These are phyloP conservation scores for Muntiacus reevesi DNA, from an alignment of 2,113 vertebrate genomes.

Conservation along the genomic window DNA sequence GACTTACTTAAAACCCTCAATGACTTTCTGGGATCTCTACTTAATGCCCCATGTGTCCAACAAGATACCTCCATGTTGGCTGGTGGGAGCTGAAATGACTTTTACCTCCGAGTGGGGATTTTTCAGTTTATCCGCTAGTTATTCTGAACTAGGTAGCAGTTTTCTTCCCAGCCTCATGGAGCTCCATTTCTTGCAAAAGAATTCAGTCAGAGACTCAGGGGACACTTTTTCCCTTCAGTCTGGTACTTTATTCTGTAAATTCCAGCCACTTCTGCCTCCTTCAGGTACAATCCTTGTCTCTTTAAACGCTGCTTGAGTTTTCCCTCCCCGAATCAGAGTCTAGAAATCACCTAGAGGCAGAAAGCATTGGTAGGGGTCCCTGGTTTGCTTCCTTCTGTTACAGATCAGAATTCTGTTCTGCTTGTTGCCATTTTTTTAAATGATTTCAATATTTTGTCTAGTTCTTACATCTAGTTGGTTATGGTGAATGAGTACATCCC, in stretches of 20 bases:
- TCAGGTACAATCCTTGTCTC: fast-evolving
- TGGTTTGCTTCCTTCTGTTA: neutral
- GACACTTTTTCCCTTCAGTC: neutral
- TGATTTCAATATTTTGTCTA: neutral
- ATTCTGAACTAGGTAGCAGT: neutral
- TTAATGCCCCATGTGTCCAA: neutral
- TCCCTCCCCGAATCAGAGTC: neutral
- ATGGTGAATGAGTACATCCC: neutral
- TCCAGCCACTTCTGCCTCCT: too few species aligned
- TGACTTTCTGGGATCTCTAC: neutral
- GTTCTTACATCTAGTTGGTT: neutral
- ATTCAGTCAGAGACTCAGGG: neutral
- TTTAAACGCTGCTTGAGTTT: neutral
- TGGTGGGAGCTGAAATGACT: neutral
- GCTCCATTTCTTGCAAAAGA: neutral
- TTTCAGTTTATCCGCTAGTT: neutral
- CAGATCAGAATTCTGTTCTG: neutral
- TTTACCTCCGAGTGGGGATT: neutral
- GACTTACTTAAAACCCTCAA: neutral
- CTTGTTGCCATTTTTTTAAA: neutral
- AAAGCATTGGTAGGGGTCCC: fast-evolving
- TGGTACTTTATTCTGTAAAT: too few species aligned
- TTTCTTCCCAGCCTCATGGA: neutral
- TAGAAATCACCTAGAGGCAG: neutral
- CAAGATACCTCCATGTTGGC: too few species aligned